Conservation (phyloP, 1,140 invertebrate genomes). For the Homarus americanus region DNA sequence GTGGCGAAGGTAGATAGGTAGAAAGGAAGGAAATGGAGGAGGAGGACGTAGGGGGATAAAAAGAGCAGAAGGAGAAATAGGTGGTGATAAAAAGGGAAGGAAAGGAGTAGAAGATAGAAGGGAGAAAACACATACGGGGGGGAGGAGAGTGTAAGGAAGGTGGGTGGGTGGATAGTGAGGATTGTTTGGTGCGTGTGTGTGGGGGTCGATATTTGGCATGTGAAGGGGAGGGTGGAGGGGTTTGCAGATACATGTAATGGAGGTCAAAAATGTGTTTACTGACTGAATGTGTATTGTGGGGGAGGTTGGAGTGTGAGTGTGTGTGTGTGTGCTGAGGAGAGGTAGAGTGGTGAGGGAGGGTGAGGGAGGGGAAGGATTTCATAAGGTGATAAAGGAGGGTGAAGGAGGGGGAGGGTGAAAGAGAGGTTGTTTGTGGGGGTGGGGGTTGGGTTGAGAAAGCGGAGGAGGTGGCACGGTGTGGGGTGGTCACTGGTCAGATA, state of each 20-base stretch:
- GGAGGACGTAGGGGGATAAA: neutral
- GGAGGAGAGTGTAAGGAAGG: constrained; percentile 8
- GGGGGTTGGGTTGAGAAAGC: neutral
- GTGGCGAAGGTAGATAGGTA: neutral
- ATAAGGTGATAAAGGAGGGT: neutral
- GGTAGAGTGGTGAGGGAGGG: too few species aligned
- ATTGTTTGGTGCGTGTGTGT: constrained; percentile 10
- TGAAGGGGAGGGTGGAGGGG: neutral
- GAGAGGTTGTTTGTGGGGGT: too few species aligned
- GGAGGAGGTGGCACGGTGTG: neutral
- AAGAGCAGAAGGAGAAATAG: neutral
- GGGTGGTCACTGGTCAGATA: neutral
- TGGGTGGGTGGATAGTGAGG: neutral
- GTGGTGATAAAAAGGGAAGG: neutral
- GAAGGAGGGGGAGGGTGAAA: neutral
- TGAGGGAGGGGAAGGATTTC: neutral
- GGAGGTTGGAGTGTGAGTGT: too few species aligned
- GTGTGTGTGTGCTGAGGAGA: too few species aligned
- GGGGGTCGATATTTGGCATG: neutral
- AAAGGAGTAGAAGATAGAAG: neutral
- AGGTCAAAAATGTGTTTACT: too few species aligned
- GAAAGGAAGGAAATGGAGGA: neutral
- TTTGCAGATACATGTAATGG: too few species aligned
- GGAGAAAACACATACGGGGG: neutral
- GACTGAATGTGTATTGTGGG: too few species aligned